Evolutionary conservation across 2,888 invertebrate genomes (phyloP).

Genomic region (Bhutanitis thaidina): DNA sequence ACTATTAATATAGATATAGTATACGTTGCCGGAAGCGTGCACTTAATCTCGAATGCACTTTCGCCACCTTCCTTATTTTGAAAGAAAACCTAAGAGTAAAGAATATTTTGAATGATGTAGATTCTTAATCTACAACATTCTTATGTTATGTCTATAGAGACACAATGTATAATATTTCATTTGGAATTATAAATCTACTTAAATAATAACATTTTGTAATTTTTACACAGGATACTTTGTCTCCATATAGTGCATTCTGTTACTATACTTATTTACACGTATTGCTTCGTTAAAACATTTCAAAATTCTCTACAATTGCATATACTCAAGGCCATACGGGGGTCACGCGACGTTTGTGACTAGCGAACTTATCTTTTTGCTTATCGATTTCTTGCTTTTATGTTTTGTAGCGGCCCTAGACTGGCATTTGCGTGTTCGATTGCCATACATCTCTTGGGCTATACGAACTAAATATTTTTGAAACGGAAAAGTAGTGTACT

Average conservation of each 20-base stretch:
- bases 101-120: too few relatives aligned
- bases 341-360: slow-evolving; percentile 8
- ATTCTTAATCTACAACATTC: too few relatives aligned
- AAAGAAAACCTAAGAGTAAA: too few relatives aligned
- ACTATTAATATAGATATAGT: too few relatives aligned
- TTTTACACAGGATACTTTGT: not conserved
- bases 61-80: too few relatives aligned
- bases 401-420: not conserved
- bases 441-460: not conserved
- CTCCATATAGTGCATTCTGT: not conserved
- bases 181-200: too few relatives aligned
- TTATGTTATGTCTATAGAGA: too few relatives aligned
- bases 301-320: not conserved
- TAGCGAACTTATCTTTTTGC: not conserved
- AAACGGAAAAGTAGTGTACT: too few relatives aligned
- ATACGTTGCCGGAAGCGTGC: too few relatives aligned
- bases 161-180: too few relatives aligned
- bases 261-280: not conserved
- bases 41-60: too few relatives aligned
- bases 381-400: slow-evolving; percentile 4
- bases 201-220: not conserved
- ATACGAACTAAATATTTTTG: too few relatives aligned
- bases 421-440: slow-evolving; percentile 3
- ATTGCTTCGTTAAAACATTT: not conserved
- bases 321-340: slow-evolving; percentile 6